Conservation (phyloP, 2,113 vertebrate genomes). For the Macquaria australasica region DNA sequence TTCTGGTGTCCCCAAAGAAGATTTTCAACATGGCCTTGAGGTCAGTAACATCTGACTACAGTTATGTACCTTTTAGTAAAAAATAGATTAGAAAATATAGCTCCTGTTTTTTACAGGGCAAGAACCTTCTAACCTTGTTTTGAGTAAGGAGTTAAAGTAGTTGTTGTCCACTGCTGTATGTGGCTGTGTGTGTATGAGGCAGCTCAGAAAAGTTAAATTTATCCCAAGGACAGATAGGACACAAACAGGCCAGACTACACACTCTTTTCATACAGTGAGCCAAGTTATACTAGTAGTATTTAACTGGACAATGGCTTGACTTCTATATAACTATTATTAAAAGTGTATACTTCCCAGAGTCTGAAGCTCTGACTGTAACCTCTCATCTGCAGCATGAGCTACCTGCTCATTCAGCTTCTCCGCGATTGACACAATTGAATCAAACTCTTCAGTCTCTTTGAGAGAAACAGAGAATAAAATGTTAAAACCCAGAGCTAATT, state of each 20-base stretch:
- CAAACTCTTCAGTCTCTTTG: conserved; percentile 82
- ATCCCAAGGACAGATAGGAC: conserved; percentile 76
- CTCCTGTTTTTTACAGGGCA: not conserved
- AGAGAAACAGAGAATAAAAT: conserved; percentile 46
- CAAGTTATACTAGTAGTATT: not conserved
- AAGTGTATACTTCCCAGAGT: conserved; percentile 72
- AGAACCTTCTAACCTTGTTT: conserved; percentile 21
- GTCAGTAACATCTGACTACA: not conserved
- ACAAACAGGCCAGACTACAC: conserved; percentile 40
- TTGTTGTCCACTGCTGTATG: conserved; percentile 10
- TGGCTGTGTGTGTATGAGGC: conserved; percentile 31
- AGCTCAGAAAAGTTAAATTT: conserved; percentile 75
- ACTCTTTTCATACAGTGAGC: conserved; percentile 11
- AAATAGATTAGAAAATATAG: not conserved
- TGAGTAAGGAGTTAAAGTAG: conserved; percentile 20
- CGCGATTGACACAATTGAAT: conserved; percentile 72
- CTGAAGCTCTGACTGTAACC: conserved; percentile 69
- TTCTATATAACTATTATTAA: not conserved
- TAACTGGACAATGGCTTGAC: not conserved
- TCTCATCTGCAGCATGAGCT: conserved; percentile 58
- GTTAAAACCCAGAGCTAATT: conserved; percentile 11
- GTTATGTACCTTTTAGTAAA: not conserved
- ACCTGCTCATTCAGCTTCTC: conserved; percentile 71
- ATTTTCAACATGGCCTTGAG: not conserved
- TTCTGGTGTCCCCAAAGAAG: not conserved